Evolutionary conservation across 2,888 invertebrate species (phyloP).

Genomic region (Agrochola lota): DNA sequence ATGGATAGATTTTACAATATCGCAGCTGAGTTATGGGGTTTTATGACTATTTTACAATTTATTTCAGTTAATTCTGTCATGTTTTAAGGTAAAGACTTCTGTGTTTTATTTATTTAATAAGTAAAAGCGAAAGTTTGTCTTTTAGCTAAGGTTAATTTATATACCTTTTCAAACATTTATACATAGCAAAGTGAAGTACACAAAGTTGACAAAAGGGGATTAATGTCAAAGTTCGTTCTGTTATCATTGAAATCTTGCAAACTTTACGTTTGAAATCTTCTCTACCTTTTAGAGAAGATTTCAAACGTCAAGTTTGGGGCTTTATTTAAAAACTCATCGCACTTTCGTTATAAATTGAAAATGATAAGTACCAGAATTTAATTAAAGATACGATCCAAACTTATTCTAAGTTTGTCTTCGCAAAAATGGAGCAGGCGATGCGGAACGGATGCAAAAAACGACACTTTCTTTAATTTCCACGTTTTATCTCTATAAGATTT

Average conservation of each 20-base stretch:
- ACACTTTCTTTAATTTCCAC: conserved; percentile 23
- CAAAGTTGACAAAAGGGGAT: conserved; percentile 10
- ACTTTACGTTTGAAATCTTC: conserved; percentile 20
- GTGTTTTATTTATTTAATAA: not conserved
- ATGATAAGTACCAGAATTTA: conserved; percentile 50
- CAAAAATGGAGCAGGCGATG: conserved; percentile 5
- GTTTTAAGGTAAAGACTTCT: not conserved
- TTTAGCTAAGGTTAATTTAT: not conserved
- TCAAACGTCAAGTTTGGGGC: not conserved
- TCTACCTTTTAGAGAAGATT: not conserved
- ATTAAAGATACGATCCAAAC: conserved; percentile 51
- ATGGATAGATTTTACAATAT: not conserved
- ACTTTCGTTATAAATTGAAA: conserved; percentile 44
- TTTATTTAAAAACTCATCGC: conserved; percentile 7
- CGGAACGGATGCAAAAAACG: conserved; percentile 22
- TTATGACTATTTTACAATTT: not conserved
- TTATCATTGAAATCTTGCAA: conserved; percentile 6
- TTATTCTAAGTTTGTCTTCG: conserved; percentile 39
- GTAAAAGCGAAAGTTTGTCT: not conserved
- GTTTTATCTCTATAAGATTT: conserved; percentile 33
- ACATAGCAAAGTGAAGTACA: not conserved
- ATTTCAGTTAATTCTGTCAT: not conserved
- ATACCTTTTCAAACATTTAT: not conserved
- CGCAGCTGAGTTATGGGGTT: not conserved
- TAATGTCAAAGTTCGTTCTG: conserved; percentile 6